phyloP scores from a whole-genome alignment of 92 coral and sea anemone genomes.

The Porites evermanni region DNA sequence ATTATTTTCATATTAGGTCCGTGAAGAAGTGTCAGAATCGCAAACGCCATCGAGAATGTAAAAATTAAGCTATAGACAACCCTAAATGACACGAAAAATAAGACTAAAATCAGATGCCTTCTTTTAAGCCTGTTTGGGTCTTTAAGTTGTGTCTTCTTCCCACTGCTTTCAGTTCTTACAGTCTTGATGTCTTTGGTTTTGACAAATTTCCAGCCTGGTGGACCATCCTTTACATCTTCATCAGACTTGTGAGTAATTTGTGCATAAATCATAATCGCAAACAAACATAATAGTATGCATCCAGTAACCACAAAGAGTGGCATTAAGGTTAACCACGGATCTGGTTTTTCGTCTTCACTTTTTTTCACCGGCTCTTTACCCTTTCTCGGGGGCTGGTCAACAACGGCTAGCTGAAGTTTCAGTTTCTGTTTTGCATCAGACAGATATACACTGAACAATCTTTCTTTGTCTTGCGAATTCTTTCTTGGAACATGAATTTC shows the following conservation, averaged over 20 bases:
- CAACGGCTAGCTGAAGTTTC: constrained; percentile 69
- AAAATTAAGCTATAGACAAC: constrained; percentile 68
- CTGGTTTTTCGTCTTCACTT: constrained; percentile 32
- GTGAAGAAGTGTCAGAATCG: constrained; percentile 71
- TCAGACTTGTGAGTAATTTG: constrained; percentile 48
- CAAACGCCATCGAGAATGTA: constrained; percentile 73
- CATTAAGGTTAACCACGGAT: constrained; percentile 57
- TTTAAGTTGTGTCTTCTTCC: background rate
- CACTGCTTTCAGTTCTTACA: constrained; percentile 24
- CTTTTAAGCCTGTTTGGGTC: constrained; percentile 68
- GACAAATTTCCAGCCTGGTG: constrained; percentile 23
- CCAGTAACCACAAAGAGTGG: constrained; percentile 70
- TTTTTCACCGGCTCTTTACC: background rate
- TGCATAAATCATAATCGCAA: constrained; percentile 67
- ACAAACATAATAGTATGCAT: constrained; percentile 50
- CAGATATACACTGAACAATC: constrained; percentile 67
- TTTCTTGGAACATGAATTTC: constrained; percentile 69
- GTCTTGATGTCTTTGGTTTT: constrained; percentile 16
- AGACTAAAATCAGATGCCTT: constrained; percentile 74
- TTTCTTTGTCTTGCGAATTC: constrained; percentile 65
- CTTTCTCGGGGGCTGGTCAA: constrained; percentile 54
- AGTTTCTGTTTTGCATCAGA: constrained; percentile 64
- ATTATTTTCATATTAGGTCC: constrained; percentile 64
- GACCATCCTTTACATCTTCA: constrained; percentile 1
- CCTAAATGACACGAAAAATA: constrained; percentile 58